Evolutionary conservation across 2,797 vertebrate genomes (phyloP).

Genomic region (Helarctos malayanus): DNA sequence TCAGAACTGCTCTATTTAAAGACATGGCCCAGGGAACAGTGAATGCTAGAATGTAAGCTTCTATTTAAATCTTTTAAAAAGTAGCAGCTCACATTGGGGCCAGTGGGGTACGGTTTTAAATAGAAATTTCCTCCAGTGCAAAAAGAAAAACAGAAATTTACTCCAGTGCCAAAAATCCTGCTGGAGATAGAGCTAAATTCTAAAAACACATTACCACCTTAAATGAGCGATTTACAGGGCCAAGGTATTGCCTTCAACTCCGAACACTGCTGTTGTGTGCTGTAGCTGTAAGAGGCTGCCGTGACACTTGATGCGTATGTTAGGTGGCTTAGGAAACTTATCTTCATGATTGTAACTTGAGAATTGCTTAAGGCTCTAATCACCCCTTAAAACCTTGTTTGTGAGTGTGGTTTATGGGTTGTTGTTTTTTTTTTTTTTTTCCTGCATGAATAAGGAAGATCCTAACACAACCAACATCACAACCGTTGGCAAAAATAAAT

Average conservation of each 20-base stretch:
- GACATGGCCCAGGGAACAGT: slow-evolving; percentile 54
- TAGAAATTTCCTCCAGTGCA: slow-evolving; percentile 56
- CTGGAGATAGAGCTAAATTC: not conserved
- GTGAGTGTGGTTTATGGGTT: not conserved
- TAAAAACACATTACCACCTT: not conserved
- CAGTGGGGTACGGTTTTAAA: slow-evolving; percentile 32
- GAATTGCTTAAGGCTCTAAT: slow-evolving; percentile 16
- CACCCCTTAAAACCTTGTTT: slow-evolving; percentile 17
- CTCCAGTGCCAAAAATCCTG: slow-evolving; percentile 24
- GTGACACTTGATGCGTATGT: not conserved
- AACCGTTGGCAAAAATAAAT: slow-evolving; percentile 24
- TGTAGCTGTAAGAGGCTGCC: not conserved
- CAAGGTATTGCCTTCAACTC: not conserved
- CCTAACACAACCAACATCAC: not conserved
- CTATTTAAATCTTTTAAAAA: slow-evolving; percentile 67
- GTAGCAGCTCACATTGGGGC: not conserved
- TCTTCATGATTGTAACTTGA: not conserved
- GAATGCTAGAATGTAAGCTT: slow-evolving; percentile 49
- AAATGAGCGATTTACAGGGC: not conserved
- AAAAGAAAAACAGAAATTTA: slow-evolving; percentile 56
- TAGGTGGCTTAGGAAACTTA: slow-evolving; percentile 3
- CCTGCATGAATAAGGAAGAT: not conserved
- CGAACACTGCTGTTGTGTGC: not conserved
- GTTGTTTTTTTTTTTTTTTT: not conserved
- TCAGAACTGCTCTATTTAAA: slow-evolving; percentile 75